Base-by-base conservation (phyloP, 2,113 vertebrate species). In the Callopanchax toddi region DNA sequence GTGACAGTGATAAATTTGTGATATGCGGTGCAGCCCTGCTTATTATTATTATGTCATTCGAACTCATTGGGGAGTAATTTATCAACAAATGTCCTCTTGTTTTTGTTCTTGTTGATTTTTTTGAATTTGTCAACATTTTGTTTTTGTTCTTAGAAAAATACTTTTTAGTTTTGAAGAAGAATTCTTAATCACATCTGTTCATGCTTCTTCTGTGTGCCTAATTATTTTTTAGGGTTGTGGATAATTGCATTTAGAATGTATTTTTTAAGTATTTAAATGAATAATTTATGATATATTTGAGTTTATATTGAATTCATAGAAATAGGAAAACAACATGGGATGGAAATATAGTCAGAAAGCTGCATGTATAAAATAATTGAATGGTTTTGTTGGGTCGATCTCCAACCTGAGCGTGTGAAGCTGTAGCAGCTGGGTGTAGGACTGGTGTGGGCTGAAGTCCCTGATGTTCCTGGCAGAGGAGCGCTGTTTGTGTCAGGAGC, bases 391-490 rank as follows among this genome's bases (percentile, higher is more conserved):
- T 8, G 59, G 23, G 32, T 17, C 8, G 44, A 17, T 51, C 36
- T 62, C 21, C 17, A 62, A 9, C 22, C 25, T 18, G 16, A 25
- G 9, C 8, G 11, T 25, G 36, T 17, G 18, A 34, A 59, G 16
- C 25, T 20, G 17, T 17, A 25, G 56, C 23, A 59, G 43, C 55
- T 43, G 37, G 8, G 4, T 48, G 29, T 18, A 18, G 20, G 56
- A 42, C 54, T 44, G 39, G 12, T 60, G 26, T 26, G 32, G 26
- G 57, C 56, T 45, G 12, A 11, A 40, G 60, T 40, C 36, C 11
- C 46, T 50, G 45, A 39, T 61, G 48, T 51, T 48, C n/a, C 25
- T 32, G 60, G 22, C 60, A 52, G 36, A 51, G 48, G 36, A 51
- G 51, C 48, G 5, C 32, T 39, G 16, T 62, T 25, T 62, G 36